These are phyloP conservation scores for Periophthalmodon schlosseri DNA, from an alignment of 2,113 vertebrate species.

Conservation along the genomic window DNA sequence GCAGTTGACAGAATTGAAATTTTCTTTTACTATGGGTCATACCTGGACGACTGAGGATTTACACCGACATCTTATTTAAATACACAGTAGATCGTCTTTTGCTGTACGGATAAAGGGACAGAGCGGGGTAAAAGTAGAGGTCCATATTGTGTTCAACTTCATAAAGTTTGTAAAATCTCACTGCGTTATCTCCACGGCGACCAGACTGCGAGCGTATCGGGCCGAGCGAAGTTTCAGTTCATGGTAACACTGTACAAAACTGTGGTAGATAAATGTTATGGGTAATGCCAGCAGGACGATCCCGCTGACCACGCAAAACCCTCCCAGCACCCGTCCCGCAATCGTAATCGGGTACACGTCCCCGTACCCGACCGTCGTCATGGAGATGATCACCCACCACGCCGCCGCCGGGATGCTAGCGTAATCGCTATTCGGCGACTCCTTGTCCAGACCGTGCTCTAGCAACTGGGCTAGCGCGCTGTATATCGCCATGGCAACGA, in stretches of 20 bases:
- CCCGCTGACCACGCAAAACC: slow-evolving; percentile 96
- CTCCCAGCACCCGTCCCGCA: slow-evolving; percentile 94
- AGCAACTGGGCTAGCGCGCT: slow-evolving; percentile 96
- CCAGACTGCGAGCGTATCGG: slow-evolving; percentile 85
- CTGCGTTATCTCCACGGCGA: slow-evolving; percentile 85
- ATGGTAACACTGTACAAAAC: slow-evolving; percentile 98
- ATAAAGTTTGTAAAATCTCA: slow-evolving; percentile 58
- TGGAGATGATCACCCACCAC: slow-evolving; percentile 99
- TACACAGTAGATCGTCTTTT: slow-evolving; percentile 9
- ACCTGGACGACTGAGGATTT: no score
- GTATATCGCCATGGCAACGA: slow-evolving; percentile 98
- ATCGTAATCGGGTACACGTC: slow-evolving; percentile 97
- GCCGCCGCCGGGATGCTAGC: slow-evolving; percentile 97
- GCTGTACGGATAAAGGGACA: neutral
- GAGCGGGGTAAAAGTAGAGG: neutral
- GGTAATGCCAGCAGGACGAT: slow-evolving; percentile 96
- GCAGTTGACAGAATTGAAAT: no score
- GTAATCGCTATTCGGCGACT: slow-evolving; percentile 89
- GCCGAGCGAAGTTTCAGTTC: slow-evolving; percentile 95
- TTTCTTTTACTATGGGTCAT: no score
- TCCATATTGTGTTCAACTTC: slow-evolving; percentile 7
- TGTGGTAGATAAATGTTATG: slow-evolving; percentile 99
- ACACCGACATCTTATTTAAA: neutral
- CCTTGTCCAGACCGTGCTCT: slow-evolving; percentile 94
- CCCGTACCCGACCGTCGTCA: slow-evolving; percentile 98